Percentiles rank a stretch among this genome's conserved stretches.
phyloP scores from a whole-genome alignment of 2,888 invertebrate species.

The Acheta domesticus region DNA sequence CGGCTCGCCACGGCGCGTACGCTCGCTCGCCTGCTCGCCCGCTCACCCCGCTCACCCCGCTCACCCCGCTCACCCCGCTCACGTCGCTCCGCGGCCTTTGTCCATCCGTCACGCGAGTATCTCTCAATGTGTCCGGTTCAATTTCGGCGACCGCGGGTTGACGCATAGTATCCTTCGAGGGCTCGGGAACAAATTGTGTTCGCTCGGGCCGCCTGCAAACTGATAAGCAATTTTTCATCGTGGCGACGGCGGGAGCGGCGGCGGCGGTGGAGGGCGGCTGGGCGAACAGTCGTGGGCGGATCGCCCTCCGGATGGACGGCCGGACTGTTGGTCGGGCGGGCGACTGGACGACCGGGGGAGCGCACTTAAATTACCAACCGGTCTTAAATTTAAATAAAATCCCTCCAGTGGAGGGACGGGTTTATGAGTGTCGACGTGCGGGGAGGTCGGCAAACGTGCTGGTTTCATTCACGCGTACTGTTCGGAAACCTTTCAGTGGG shows the following conservation, averaged over 20 bases:
- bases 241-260: neutral
- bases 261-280: neutral
- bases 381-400: neutral
- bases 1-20: neutral
- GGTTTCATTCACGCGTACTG: too few species aligned
- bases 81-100: neutral
- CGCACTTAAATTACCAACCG: neutral
- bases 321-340: neutral
- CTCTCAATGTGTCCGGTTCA: constrained; percentile 18
- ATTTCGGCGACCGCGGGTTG: neutral
- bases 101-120: neutral
- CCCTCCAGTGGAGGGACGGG: neutral
- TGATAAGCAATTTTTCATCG: constrained; percentile 18
- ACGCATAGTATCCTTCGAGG: constrained; percentile 3
- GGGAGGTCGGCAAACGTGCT: too few species aligned
- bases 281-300: neutral
- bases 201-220: neutral
- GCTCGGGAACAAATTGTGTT: neutral
- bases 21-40: neutral
- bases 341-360: neutral
- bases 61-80: neutral
- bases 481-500: too few species aligned
- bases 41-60: neutral
- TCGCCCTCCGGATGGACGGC: too few species aligned
- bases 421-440: too few species aligned